Evolutionary conservation across 2,888 invertebrate genomes (phyloP), one percentile per base, ranked within the genome.

Genomic region (Merodon equestris): DNA sequence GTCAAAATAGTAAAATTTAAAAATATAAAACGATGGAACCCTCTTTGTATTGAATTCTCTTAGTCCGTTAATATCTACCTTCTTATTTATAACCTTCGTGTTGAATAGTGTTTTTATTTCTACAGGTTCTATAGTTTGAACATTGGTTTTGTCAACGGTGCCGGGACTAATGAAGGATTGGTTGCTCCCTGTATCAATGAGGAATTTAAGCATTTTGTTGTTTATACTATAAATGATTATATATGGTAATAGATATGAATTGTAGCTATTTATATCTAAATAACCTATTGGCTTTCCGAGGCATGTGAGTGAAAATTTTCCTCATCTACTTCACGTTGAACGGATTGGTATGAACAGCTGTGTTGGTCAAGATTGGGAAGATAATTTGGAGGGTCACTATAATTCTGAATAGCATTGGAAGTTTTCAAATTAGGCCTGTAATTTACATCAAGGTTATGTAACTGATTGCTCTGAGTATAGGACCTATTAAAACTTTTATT

Each of bases 1-100:
- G 60, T 83, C 82, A 42, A 82, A 82, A 36, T 77, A 81, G 15
- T 83, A 77, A 17, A 82, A 83, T 34, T 67, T 71, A 10, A 81
- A 81, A 12, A 75, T 5, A 53, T 72, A 14, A 17, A 76, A 76
- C 44, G 36, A 44, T 14, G 60, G 9, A 10, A 14, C 13, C 56
- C 51, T 45, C 14, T 66, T 60, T 57, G 54, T 66, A 34, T 75
- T 71, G 10, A 81, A 70, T 58, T 79, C 75, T 42, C 34, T n/a
- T 17, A 81, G 47, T 10, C 48, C 53, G 7, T 66, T 45, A 17
- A 81, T 17, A 1, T 51, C 19, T 40, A 81, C 42, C 40, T 75
- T 53, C 48, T 81, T 58, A 47, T 66, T 14, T 15, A 74, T n/a
- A 13, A 54, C 14, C 19, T 38, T 63, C 9, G 7, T 61, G 34